These are phyloP conservation scores for Drosophila bipectinata DNA, from an alignment of 1,140 invertebrate genomes.

Conservation along the genomic window DNA sequence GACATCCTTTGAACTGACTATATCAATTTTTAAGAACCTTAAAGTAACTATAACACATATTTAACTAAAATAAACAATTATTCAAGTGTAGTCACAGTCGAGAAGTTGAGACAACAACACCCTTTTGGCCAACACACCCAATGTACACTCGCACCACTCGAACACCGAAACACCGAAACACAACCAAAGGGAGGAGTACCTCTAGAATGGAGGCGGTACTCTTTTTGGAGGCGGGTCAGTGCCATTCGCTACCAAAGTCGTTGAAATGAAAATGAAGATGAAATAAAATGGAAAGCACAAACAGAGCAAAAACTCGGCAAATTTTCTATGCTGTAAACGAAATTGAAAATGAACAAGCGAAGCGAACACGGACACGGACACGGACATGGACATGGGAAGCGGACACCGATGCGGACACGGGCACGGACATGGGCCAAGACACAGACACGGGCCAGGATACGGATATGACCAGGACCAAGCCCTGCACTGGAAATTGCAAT, in stretches of 20 bases:
- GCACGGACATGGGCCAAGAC: slow-evolving; percentile 13
- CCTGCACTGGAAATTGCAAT: slow-evolving; percentile 13
- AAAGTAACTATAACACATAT: too few species aligned
- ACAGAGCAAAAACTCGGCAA: slow-evolving; percentile 27
- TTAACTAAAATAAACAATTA: not conserved
- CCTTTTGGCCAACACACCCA: not conserved
- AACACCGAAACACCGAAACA: slow-evolving; percentile 9
- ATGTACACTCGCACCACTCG: not conserved
- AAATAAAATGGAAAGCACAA: slow-evolving; percentile 63
- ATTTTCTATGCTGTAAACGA: slow-evolving; percentile 59
- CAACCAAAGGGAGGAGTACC: slow-evolving; percentile 10
- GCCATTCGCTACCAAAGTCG: slow-evolving; percentile 25
- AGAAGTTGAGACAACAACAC: slow-evolving; percentile 2
- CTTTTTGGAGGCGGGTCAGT: not conserved
- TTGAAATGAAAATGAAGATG: slow-evolving; percentile 67
- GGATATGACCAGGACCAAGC: slow-evolving; percentile 16
- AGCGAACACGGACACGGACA: slow-evolving; percentile 46
- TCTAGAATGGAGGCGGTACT: not conserved
- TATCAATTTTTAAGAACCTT: too few species aligned
- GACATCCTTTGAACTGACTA: too few species aligned
- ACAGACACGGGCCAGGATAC: slow-evolving; percentile 10
- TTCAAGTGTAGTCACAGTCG: not conserved
- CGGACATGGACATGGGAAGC: slow-evolving; percentile 29
- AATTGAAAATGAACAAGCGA: slow-evolving; percentile 66
- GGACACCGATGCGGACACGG: slow-evolving; percentile 6